Evolutionary conservation across 2,797 vertebrate genomes (phyloP).

Genomic region (Channa striata): DNA sequence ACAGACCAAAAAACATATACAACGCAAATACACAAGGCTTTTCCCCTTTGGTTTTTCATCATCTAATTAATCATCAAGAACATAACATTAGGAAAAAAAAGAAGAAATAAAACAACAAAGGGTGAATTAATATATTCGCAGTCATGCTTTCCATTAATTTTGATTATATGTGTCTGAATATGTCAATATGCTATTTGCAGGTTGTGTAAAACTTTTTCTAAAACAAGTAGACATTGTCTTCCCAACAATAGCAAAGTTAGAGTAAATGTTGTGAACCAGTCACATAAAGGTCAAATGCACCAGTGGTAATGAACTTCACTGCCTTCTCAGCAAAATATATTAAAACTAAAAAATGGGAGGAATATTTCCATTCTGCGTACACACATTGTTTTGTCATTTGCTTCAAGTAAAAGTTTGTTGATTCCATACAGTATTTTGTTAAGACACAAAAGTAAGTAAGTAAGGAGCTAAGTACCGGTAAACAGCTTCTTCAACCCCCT

Average conservation of each 20-base stretch:
- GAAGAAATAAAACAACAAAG: neutral
- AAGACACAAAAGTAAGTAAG: constrained; percentile 62
- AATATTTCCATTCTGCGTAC: neutral
- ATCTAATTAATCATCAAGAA: neutral
- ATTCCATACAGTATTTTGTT: constrained; percentile 42
- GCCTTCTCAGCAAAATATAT: neutral
- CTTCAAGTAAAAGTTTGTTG: constrained; percentile 39
- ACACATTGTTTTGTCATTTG: constrained; percentile 5
- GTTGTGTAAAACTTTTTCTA: neutral
- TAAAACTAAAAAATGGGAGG: neutral
- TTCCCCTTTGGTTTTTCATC: constrained; percentile 7
- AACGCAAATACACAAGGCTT: constrained; percentile 4
- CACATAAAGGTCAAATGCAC: constrained; percentile 2
- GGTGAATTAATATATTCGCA: neutral
- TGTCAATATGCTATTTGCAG: neutral
- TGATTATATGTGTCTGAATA: neutral
- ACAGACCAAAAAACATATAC: constrained; percentile 35
- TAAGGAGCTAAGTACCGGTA: constrained; percentile 60
- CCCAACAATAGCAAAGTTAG: no score
- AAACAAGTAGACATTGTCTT: neutral
- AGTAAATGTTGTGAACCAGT: neutral
- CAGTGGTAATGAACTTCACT: constrained; percentile 48
- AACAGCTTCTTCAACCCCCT: constrained; percentile 9
- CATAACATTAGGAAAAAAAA: neutral
- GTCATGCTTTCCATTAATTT: neutral